Percentiles rank a stretch among this genome's conserved stretches.
Evolutionary conservation across 2,888 invertebrate species (phyloP).

Genomic region (Thera obeliscata): DNA sequence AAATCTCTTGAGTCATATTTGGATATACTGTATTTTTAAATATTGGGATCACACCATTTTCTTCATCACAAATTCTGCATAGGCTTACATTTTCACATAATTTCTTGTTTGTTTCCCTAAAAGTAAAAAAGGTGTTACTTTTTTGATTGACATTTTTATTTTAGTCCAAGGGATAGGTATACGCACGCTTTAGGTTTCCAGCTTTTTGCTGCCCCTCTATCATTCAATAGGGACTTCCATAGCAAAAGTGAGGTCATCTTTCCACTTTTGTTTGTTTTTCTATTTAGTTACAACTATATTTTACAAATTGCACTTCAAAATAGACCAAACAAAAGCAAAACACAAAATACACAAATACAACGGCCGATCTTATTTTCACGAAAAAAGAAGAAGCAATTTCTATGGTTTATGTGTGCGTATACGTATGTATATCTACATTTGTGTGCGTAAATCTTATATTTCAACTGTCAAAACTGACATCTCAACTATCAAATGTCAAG

Average conservation of each 20-base stretch:
- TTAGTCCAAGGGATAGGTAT: not conserved
- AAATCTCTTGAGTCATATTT: conserved; percentile 70
- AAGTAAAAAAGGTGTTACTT: conserved; percentile 32
- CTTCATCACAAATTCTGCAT: conserved; percentile 70
- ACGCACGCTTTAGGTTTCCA: conserved; percentile 63
- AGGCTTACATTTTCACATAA: conserved; percentile 27
- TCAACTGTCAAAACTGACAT: too few relatives aligned
- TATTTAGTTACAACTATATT: too few relatives aligned
- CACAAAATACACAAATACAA: too few relatives aligned
- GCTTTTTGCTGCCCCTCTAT: conserved; percentile 61
- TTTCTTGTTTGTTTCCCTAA: conserved; percentile 48
- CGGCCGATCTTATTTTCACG: too few relatives aligned
- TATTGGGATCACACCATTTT: conserved; percentile 68
- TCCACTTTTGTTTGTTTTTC: not conserved
- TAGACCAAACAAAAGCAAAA: too few relatives aligned
- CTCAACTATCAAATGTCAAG: too few relatives aligned
- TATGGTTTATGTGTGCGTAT: too few relatives aligned
- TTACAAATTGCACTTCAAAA: too few relatives aligned
- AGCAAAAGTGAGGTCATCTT: conserved; percentile 70
- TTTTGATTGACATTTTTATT: not conserved
- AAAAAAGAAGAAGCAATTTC: too few relatives aligned
- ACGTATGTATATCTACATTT: too few relatives aligned
- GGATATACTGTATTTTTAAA: conserved; percentile 66
- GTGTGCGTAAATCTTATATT: too few relatives aligned
- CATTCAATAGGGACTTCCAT: conserved; percentile 71